Conservation (phyloP, 1,140 invertebrate species). For the Drusus annulatus region DNA sequence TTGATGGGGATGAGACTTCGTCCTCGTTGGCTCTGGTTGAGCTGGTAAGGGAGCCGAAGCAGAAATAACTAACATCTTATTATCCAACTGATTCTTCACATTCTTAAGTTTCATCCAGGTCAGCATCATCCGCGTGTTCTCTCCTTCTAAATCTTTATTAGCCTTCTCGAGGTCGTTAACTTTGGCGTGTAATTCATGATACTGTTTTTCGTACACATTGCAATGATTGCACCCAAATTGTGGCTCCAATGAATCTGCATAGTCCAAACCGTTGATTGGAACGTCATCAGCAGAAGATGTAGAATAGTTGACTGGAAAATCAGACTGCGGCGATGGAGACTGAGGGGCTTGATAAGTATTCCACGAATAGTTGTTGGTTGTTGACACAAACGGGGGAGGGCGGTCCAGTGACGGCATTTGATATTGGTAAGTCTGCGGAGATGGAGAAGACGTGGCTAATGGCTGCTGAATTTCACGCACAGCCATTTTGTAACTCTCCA, state of each 20-base stretch:
- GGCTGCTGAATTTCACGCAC: constrained; percentile 1
- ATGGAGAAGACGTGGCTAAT: neutral
- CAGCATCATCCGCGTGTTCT: neutral
- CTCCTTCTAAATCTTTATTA: neutral
- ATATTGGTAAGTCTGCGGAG: neutral
- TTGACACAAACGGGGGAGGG: neutral
- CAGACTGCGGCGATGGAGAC: neutral
- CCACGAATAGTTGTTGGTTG: neutral
- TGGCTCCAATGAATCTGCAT: no score
- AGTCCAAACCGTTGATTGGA: no score
- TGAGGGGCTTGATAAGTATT: neutral
- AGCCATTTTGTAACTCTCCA: constrained; percentile 1
- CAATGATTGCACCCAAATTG: neutral
- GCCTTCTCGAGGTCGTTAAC: neutral
- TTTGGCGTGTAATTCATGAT: neutral
- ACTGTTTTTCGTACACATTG: neutral
- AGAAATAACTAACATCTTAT: neutral
- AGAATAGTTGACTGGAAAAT: no score
- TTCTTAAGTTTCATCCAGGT: neutral
- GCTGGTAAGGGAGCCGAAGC: neutral
- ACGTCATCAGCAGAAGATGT: no score
- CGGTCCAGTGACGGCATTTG: neutral
- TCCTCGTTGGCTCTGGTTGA: neutral
- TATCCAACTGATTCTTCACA: neutral
- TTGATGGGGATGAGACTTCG: neutral